Evolutionary conservation across 2,888 invertebrate genomes (phyloP), one percentile per base, ranked within the genome.

Genomic region (Marasmarcha lunaedactyla): DNA sequence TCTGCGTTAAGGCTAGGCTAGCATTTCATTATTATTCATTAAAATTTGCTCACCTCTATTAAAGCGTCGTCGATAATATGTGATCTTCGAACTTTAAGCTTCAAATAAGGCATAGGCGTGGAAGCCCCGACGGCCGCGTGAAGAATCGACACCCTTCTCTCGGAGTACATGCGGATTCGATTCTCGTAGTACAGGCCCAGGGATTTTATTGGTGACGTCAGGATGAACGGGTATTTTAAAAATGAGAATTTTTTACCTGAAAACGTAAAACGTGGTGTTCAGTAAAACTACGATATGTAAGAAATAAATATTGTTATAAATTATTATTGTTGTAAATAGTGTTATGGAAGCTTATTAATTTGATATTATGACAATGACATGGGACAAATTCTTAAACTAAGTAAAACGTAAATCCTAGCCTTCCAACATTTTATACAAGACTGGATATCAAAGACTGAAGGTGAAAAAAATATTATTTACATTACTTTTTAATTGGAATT

Each of bases 131-230:
- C 90, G 34, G 94, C 89, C 12, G 91, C 91, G 58, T 95, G 92
- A 51, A 95, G 84, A 52, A 95, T 84, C 56, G 95, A 94, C 60
- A 93, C 89, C 49, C 96, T 87, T 37, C 97, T 85, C 74, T 97
- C 96, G 45, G 93, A 93, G 71, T 94, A 94, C 97, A 97, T 97
- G 40, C 95, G 87, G 69, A 97, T 94, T 41, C 96, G 88, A 72
- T 95, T 97, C 76, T 97, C 97, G 66, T 93, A 96, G 78, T 95
- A 97, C 46, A 97, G 81, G 0, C 94, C 95, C 50, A 94, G 87
- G 2, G 94, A 93, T 79, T 97, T 97, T 5, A 94, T 95, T 7
- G 95, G 94, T 9, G 95, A 93, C 20, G 94, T 95, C 46, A 97
- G 76, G 48, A 97, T 91, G 73, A 96, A 97, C 35, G 94, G 91